These are phyloP conservation scores for Apamea sordens DNA, from an alignment of 2,888 invertebrate genomes.

Conservation along the genomic window DNA sequence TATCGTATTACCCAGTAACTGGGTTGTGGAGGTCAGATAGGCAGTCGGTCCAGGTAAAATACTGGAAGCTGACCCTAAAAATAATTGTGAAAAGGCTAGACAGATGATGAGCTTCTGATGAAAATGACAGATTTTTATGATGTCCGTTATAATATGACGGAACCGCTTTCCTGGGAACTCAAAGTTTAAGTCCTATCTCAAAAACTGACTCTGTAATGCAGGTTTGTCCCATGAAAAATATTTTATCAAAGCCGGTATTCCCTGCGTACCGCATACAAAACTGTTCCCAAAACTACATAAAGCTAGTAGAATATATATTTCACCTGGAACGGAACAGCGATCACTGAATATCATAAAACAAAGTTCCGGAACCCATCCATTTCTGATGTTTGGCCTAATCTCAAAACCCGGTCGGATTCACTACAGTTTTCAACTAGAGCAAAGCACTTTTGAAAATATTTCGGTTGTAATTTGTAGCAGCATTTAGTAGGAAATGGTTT, in stretches of 20 bases:
- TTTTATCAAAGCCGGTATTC: background rate
- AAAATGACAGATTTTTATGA: background rate
- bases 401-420: slow-evolving; percentile 8
- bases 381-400: slow-evolving; percentile 44
- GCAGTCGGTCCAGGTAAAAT: too few relatives aligned
- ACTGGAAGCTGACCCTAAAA: background rate
- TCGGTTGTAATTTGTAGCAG: background rate
- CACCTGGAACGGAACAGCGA: slow-evolving; percentile 21
- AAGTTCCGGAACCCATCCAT: slow-evolving; percentile 45
- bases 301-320: slow-evolving; percentile 44
- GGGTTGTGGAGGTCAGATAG: too few relatives aligned
- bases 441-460: slow-evolving; percentile 13
- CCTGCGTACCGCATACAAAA: slow-evolving; percentile 3
- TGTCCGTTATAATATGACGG: background rate
- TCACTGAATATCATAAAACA: slow-evolving; percentile 53
- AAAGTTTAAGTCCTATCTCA: background rate
- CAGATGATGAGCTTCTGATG: background rate
- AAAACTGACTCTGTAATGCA: background rate
- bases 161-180: background rate
- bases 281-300: slow-evolving; percentile 7
- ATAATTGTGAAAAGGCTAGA: background rate
- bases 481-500: slow-evolving; percentile 1
- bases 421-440: slow-evolving; percentile 26
- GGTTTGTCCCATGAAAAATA: background rate
- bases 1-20: background rate